Base-by-base conservation (phyloP, 1,140 invertebrate species). In the Heliconius nattereri region DNA sequence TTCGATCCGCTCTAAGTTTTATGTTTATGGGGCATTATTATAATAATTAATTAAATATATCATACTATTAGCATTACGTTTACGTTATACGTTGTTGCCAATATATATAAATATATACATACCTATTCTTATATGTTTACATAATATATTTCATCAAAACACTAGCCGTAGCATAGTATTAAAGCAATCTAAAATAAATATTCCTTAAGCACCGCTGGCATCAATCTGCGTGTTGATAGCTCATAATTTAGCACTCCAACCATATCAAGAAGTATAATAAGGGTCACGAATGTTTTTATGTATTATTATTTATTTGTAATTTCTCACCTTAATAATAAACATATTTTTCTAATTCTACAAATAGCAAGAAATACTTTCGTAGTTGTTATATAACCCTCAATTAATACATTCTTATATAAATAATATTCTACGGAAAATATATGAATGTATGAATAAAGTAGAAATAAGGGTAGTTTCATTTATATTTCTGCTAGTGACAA, bases 191-290 rank as follows among this genome's bases (percentile, higher is more conserved):
- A 29, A 76, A 76, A 76, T 79, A 73, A 76, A 73, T 73, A 73
- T 66, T 71, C 19, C 20, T 54, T 79, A 57, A 76, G 23, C 54
- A 23, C 37, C 45, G 54, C 54, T 71, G n/a, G 75, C 60, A 86
- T 86, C 82, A 85, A 86, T 86, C 85, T 81, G 76, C 81, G 81
- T 81, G 82, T 81, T 82, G 85, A 86, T 84, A 83, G 85, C 37
- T 76, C 71, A 81, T 86, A 86, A 85, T 84, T 86, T 84, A 81
- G 57, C 76, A 73, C 76, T 73, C 80, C 72, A 72, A 74, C 76
- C 76, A 76, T 73, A 74, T 52, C 23, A 78, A 78, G 71, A 83
- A 82, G 71, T 82, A 83, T 79, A 79, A 81, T 82, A 77, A 83
- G 19, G 70, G 35, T 40, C 70, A 76, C 83, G 60, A 78, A 76